These are phyloP conservation scores for Drosophila mimetica DNA, from an alignment of 2,888 invertebrate genomes.

Conservation along the genomic window DNA sequence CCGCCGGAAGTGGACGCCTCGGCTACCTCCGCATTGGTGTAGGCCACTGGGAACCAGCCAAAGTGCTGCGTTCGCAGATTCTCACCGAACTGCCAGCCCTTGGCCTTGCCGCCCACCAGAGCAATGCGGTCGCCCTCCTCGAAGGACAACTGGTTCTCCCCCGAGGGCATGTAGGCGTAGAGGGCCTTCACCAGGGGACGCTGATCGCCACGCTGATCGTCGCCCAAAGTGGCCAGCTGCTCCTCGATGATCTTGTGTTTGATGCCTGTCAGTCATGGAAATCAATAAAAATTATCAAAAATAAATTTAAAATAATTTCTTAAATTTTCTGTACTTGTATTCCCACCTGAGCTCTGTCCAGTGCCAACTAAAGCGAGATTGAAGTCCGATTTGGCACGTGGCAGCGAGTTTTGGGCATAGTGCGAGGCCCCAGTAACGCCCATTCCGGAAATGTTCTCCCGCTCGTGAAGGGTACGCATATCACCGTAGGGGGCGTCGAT, in stretches of 20 bases:
- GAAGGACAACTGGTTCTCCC: slow-evolving; percentile 96
- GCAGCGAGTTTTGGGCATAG: slow-evolving; percentile 85
- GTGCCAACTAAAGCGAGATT: slow-evolving; percentile 87
- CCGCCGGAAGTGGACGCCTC: slow-evolving; percentile 44
- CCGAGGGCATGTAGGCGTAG: slow-evolving; percentile 94
- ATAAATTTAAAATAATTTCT: too few species aligned
- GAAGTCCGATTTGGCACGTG: slow-evolving; percentile 94
- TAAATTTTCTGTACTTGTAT: too few species aligned
- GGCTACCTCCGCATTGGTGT: slow-evolving; percentile 91
- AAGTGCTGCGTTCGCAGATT: slow-evolving; percentile 95
- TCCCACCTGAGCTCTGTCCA: slow-evolving; percentile 51
- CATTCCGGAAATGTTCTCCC: slow-evolving; percentile 53
- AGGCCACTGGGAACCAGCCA: slow-evolving; percentile 98
- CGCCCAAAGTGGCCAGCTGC: slow-evolving; percentile 42
- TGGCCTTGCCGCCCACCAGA: slow-evolving; percentile 94
- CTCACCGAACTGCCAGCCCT: slow-evolving; percentile 99
- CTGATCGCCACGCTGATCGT: slow-evolving; percentile 85
- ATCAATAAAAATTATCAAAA: too few species aligned
- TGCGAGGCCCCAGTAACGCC: slow-evolving; percentile 74
- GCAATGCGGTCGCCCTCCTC: slow-evolving; percentile 95
- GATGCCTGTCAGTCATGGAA: slow-evolving; percentile 47
- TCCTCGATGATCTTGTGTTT: slow-evolving; percentile 71
- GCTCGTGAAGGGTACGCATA: slow-evolving; percentile 88
- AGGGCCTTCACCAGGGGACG: slow-evolving; percentile 92
- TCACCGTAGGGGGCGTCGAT: slow-evolving; percentile 95